A percentile compares a stretch with the other conserved stretches of the same genome.
Evolutionary conservation across 2,113 vertebrate species (phyloP).

Genomic region (Notarius quadriscutis): DNA sequence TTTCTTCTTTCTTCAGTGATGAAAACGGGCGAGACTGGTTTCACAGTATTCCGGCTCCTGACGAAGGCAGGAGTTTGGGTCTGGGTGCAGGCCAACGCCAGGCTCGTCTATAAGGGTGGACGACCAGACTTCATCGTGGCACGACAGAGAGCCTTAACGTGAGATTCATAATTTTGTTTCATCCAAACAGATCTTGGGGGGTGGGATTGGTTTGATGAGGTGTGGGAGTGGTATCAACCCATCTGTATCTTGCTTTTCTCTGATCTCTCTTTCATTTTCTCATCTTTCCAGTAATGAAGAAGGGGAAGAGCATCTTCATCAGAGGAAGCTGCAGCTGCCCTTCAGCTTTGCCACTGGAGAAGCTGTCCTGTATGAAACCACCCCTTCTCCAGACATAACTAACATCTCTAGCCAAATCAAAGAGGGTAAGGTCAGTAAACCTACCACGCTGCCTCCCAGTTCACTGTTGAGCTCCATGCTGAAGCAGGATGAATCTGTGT

Average conservation of each 20-base stretch:
- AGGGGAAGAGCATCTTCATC: slow-evolving; percentile 77
- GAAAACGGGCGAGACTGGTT: slow-evolving; percentile 77
- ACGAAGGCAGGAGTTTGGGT: slow-evolving; percentile 75
- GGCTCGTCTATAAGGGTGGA: slow-evolving; percentile 76
- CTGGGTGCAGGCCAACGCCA: slow-evolving; percentile 81
- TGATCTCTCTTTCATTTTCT: neutral
- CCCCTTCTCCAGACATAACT: slow-evolving; percentile 62
- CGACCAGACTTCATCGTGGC: slow-evolving; percentile 77
- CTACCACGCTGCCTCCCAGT: slow-evolving; percentile 34
- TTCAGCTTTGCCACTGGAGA: slow-evolving; percentile 78
- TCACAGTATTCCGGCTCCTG: slow-evolving; percentile 77
- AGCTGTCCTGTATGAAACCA: slow-evolving; percentile 70
- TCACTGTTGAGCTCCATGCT: slow-evolving; percentile 75
- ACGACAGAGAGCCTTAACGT: slow-evolving; percentile 74
- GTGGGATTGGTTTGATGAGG: neutral
- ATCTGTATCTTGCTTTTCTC: neutral
- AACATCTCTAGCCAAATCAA: slow-evolving; percentile 41
- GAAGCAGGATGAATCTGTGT: slow-evolving; percentile 69
- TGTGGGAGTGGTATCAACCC: neutral
- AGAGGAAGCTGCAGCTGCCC: slow-evolving; percentile 73
- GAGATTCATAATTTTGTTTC: slow-evolving; percentile 56
- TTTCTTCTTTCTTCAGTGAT: slow-evolving; percentile 70
- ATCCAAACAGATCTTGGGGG: neutral
- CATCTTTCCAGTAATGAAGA: slow-evolving; percentile 71
- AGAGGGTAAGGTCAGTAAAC: slow-evolving; percentile 42